Conservation (phyloP, 2,797 vertebrate species). For the Bucorvus abyssinicus region DNA sequence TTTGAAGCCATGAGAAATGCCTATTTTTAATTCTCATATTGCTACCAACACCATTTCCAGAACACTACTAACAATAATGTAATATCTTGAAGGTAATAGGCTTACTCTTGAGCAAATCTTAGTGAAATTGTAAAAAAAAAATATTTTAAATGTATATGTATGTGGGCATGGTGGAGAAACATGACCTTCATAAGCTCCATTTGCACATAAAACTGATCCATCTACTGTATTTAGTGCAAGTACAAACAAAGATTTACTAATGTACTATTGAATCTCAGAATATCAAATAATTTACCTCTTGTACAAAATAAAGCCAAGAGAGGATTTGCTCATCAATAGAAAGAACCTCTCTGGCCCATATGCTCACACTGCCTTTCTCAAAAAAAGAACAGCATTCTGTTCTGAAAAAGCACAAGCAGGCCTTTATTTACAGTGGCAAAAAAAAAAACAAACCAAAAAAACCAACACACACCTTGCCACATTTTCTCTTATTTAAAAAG, state of each 20-base stretch:
- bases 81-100: slow-evolving; percentile 12
- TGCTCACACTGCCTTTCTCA: not conserved
- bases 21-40: not conserved
- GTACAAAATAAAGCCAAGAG: not conserved
- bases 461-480: not conserved
- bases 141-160: not conserved
- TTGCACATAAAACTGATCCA: not conserved
- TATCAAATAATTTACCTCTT: not conserved
- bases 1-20: not conserved
- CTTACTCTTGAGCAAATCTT: slow-evolving; percentile 24
- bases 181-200: fast-evolving
- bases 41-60: not conserved
- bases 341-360: not conserved
- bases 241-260: not conserved
- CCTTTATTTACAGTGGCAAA: not conserved
- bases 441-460: not conserved
- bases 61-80: not conserved
- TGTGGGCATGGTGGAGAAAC: not conserved
- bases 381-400: not conserved
- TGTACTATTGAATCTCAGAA: not conserved
- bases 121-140: slow-evolving; percentile 52
- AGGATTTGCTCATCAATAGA: not conserved
- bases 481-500: not conserved
- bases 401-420: not conserved
- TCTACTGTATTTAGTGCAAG: not conserved